Base-by-base conservation (phyloP, 2,113 vertebrate genomes). In the Neolamprologus falcicula region DNA sequence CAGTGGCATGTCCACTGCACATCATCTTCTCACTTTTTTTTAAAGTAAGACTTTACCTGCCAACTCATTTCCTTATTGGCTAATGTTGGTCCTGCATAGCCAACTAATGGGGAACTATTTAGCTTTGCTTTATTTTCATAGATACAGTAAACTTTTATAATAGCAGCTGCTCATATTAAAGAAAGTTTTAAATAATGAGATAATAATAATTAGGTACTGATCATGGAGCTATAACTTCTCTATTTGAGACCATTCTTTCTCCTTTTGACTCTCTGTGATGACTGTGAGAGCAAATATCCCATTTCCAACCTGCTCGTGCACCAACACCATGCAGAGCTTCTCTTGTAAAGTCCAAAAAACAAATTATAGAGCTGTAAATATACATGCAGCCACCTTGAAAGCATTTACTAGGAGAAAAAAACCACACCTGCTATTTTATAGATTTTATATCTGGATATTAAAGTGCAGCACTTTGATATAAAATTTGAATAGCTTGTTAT, bases 221-320 rank as follows among this genome's bases (percentile, higher is more conserved):
- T 68, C 33, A 13, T 2, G 1, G 33, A 0, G 66, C 2, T 40
- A 14, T 40, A 40, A 68, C 11, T 40, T 0, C 19, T 68, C 33
- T 0, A 37, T 66, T 37, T 1, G 10, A 37, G 4, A 66, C 4
- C 9, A 13, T 37, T 68, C 33, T 68, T 68, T 0, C 63, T 40
- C 63, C 10, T 40, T 40, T 40, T 68, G 6, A 68, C n/a, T 71
- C 63, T 71, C 35, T 42, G 12, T 24, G n/a, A 71, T 16, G n/a
- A 12, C 66, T 3, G 1, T 9, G n/a, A 9, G 5, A 71, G 37
- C 37, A 71, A 14, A 42, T 14, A 71, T 42, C 35, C 7, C 19
- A 40, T 37, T 0, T 68, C 35, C 35, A 5, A 42, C 66, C 3
- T 71, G 12, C 13, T 24, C 0, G 35, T 71, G 66, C 35, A 33